A percentile compares a stretch with the other conserved stretches of the same genome.
Conservation (phyloP, 2,113 vertebrate genomes). For the Ginglymostoma cirratum region DNA sequence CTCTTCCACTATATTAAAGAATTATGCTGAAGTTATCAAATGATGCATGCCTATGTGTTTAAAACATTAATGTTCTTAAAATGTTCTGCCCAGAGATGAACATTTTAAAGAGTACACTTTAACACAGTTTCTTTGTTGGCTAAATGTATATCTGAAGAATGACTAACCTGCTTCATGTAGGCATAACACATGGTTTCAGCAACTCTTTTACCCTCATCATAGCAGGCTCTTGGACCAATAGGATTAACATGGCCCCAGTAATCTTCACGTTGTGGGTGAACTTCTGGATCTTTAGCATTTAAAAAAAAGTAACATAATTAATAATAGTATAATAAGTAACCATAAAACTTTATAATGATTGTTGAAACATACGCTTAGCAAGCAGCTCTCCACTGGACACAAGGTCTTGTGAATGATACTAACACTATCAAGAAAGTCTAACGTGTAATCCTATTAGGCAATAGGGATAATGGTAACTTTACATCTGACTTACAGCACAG, state of each 20-base stretch:
- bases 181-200: constrained; percentile 98
- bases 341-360: not conserved
- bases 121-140: not conserved
- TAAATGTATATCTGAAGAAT: not conserved
- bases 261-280: constrained; percentile 93
- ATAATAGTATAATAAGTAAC: not conserved
- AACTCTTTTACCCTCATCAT: constrained; percentile 94
- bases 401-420: not conserved
- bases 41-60: not conserved
- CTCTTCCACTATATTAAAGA: not conserved
- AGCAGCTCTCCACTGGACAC: not conserved
- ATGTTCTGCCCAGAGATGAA: not conserved
- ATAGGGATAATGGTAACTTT: not conserved
- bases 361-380: not conserved
- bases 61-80: not conserved
- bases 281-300: constrained; percentile 76
- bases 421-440: not conserved
- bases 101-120: not conserved
- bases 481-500: not conserved
- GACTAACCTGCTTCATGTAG: constrained; percentile 94
- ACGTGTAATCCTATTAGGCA: not conserved
- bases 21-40: not conserved
- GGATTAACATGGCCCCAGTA: constrained; percentile 98
- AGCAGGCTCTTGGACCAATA: constrained; percentile 91
- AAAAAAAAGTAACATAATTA: not conserved